A percentile compares a stretch with the other conserved stretches of the same genome.
Conservation (phyloP, 2,113 vertebrate species). For the Eurystomus gularis region DNA sequence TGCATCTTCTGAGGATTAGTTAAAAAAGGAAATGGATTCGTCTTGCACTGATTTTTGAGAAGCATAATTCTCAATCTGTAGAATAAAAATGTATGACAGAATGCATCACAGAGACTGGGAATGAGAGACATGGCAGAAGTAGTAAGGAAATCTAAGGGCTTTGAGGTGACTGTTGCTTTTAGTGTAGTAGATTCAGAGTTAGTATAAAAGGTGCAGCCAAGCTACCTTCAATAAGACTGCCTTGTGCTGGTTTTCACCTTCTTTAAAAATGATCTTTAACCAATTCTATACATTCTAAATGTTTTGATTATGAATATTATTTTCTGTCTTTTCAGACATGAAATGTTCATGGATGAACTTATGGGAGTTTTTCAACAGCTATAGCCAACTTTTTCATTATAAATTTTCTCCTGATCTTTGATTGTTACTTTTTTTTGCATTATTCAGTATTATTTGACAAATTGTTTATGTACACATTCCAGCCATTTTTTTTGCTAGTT, state of each 20-base stretch:
- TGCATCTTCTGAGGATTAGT: neutral
- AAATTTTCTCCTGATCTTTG: neutral
- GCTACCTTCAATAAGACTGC: neutral
- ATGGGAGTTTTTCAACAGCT: neutral
- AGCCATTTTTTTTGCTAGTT: neutral
- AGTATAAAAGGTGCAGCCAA: neutral
- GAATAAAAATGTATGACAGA: neutral
- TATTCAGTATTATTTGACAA: neutral
- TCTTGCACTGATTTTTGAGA: neutral
- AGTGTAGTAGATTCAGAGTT: neutral
- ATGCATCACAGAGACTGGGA: neutral
- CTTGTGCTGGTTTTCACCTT: neutral
- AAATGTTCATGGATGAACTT: neutral
- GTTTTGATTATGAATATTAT: neutral
- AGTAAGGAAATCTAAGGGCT: neutral
- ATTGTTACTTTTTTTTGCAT: neutral
- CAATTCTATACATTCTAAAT: neutral
- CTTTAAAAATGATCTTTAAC: neutral
- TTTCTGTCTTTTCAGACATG: neutral
- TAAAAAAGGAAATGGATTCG: neutral
- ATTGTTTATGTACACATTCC: neutral
- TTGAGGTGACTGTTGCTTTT: neutral
- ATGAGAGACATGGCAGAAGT: neutral
- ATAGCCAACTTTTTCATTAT: neutral
- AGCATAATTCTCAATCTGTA: neutral